Evolutionary conservation across 2,797 vertebrate genomes (phyloP).

Genomic region (Masticophis lateralis): DNA sequence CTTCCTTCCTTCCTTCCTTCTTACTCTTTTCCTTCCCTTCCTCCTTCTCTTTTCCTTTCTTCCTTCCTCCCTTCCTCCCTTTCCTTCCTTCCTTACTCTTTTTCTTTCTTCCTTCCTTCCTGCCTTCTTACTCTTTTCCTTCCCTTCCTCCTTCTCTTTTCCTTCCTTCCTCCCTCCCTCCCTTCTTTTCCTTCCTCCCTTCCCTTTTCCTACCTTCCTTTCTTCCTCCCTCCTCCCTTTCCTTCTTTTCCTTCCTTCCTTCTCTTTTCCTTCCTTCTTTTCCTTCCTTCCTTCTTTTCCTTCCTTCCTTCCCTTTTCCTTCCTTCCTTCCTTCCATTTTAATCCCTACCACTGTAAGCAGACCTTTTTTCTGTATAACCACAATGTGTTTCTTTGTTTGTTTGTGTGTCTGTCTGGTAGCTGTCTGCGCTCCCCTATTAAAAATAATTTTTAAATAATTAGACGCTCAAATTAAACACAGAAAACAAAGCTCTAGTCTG

Average conservation of each 20-base stretch:
- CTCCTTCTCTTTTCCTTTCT: no score
- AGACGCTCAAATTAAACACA: neutral
- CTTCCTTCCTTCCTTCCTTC: no score
- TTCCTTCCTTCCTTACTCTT: accelerated
- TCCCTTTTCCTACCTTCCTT: no score
- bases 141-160: no score
- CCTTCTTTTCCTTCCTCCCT: neutral
- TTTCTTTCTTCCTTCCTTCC: no score
- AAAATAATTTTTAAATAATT: neutral
- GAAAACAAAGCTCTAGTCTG: neutral
- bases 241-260: neutral
- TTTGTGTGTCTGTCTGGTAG: neutral
- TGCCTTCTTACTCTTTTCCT: no score
- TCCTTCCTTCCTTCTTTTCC: neutral
- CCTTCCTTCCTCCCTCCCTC: neutral
- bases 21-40: no score
- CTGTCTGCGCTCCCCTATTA: neutral
- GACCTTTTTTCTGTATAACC: neutral
- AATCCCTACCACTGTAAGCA: neutral
- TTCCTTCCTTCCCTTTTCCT: neutral
- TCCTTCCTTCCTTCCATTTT: neutral
- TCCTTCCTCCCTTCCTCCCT: no score
- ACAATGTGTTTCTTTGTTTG: neutral
- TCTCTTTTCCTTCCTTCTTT: neutral
- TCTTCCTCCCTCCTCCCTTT: neutral